Base-by-base conservation (phyloP, 2,113 vertebrate species). In the Phodopus roborovskii region DNA sequence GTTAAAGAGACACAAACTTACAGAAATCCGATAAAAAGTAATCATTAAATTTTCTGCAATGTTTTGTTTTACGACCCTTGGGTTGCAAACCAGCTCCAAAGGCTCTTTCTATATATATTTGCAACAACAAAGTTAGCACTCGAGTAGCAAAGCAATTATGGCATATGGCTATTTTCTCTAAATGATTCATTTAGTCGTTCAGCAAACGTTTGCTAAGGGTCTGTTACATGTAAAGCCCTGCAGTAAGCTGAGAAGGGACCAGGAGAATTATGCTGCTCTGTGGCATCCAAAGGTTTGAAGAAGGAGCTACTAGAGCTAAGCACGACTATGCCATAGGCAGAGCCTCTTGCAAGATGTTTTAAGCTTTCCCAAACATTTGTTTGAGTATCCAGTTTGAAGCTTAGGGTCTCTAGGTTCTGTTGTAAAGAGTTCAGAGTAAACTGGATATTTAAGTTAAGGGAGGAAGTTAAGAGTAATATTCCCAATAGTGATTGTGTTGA, bases 151-250 rank as follows among this genome's bases (percentile, higher is more conserved):
- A 90, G 56, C 33, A 77, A 85, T 96, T 92, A 92, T 15, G 71
- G 64, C 33, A 85, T 42, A 20, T 10, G 87, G 84, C 58, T 96
- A 12, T 94, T 94, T 96, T 96, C 85, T 97, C 71, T 74, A 91
- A 93, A 81, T 89, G 86, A 97, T 95, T 96, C 56, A 96, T 96
- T 94, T 4, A 96, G 88, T 90, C 48, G 77, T 87, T 95, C 56
- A 30, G 9, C 70, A 60, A 84, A 87, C 0, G 0, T 86, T 93
- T 89, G 91, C 88, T 84, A 42, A 91, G 70, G 71, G 58, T 36
- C 74, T 83, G 74, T 42, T 74, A 0, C 17, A 17, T 24, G 12
- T 74, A 70, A 45, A 88, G 62, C 62, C 56, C 74, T 90, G 8
- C 6, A 33, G 62, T 20, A 60, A 95, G 56, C 17, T 45, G 91